phyloP scores from a whole-genome alignment of 2,797 vertebrate species.

The Macropus fuliginosus region DNA sequence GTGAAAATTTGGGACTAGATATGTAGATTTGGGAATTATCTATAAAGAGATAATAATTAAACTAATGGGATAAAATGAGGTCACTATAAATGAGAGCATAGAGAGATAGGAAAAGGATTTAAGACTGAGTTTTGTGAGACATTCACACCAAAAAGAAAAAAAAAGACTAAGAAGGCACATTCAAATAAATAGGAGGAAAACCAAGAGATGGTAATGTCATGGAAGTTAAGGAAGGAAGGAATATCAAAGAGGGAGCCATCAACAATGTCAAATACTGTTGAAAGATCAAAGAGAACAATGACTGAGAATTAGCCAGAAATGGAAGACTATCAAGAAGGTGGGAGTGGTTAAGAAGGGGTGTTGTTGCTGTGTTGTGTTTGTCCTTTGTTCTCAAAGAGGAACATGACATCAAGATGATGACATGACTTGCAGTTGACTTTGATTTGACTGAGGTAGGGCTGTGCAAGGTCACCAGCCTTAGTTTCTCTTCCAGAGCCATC shows the following conservation, averaged over 20 bases:
- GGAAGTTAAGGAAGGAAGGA: background rate
- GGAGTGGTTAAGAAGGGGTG: background rate
- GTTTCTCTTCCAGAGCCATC: too few species aligned
- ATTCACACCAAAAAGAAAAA: background rate
- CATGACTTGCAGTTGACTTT: too few species aligned
- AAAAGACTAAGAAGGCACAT: background rate
- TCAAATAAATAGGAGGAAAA: background rate
- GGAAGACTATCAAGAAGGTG: background rate
- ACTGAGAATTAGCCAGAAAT: background rate
- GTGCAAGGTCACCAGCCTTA: too few species aligned
- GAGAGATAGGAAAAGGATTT: background rate
- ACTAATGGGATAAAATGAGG: background rate
- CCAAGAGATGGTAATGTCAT: background rate
- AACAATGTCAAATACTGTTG: background rate
- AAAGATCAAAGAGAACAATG: background rate
- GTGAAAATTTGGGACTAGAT: too few species aligned
- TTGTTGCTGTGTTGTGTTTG: too few species aligned
- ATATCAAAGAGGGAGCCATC: background rate
- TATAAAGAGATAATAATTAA: background rate
- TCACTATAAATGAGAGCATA: background rate
- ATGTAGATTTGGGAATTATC: background rate
- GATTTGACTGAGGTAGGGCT: too few species aligned
- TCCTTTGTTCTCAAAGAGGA: too few species aligned
- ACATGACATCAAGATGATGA: too few species aligned
- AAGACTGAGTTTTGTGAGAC: background rate